These are phyloP conservation scores for Sesia apiformis DNA, from an alignment of 2,888 invertebrate species.

Conservation along the genomic window DNA sequence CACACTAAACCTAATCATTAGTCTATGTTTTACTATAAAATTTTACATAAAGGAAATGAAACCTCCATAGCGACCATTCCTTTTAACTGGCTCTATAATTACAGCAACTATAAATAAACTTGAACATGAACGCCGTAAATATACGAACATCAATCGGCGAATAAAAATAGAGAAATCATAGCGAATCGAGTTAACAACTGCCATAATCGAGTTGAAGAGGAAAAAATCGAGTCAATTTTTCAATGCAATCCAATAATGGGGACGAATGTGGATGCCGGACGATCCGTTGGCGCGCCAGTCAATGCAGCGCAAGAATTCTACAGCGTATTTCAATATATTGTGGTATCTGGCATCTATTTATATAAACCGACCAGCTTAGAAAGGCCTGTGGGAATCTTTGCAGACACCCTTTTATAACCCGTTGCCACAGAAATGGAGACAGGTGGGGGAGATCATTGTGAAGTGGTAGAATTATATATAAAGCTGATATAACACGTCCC, in stretches of 20 bases:
- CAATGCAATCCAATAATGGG: slow-evolving; percentile 3
- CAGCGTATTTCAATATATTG: slow-evolving; percentile 35
- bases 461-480: slow-evolving; percentile 11
- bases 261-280: slow-evolving; percentile 1
- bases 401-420: slow-evolving; percentile 11
- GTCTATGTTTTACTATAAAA: not conserved
- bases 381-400: slow-evolving; percentile 5
- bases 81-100: not conserved
- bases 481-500: slow-evolving; percentile 18
- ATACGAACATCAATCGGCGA: slow-evolving; percentile 16
- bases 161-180: slow-evolving; percentile 13
- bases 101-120: not conserved
- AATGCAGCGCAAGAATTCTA: slow-evolving; percentile 24
- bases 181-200: slow-evolving; percentile 1
- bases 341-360: slow-evolving; percentile 32
- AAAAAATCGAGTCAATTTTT: slow-evolving; percentile 11
- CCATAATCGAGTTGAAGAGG: slow-evolving; percentile 3
- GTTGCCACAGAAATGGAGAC: slow-evolving; percentile 5
- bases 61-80: not conserved
- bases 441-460: slow-evolving; percentile 10
- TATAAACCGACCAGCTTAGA: slow-evolving; percentile 19
- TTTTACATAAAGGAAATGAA: not conserved
- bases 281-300: slow-evolving; percentile 14
- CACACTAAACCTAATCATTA: not conserved
- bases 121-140: not conserved